A percentile compares a stretch with the other conserved stretches of the same genome.
Evolutionary conservation across 2,797 vertebrate genomes (phyloP).

Genomic region (Pitangus sulphuratus): DNA sequence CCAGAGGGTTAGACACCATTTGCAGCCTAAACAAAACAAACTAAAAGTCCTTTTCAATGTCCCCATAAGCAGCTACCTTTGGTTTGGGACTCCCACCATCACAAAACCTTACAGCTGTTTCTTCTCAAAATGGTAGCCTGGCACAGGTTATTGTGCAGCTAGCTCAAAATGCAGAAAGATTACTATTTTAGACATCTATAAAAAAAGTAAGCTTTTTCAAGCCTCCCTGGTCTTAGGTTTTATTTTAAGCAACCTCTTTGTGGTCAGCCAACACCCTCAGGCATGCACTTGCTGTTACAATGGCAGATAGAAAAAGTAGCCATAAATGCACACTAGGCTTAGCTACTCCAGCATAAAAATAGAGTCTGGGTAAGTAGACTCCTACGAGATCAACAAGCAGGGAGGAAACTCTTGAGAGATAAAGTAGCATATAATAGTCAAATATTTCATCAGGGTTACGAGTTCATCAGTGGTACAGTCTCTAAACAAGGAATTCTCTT

Average conservation of each 20-base stretch:
- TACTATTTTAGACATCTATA: background rate
- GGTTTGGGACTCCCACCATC: background rate
- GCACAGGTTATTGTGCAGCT: background rate
- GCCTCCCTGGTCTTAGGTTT: background rate
- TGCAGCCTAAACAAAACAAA: background rate
- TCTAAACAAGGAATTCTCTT: constrained; percentile 64
- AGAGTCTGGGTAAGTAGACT: background rate
- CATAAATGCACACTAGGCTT: background rate
- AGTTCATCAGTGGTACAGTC: constrained; percentile 28
- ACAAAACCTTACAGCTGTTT: background rate
- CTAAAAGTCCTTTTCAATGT: background rate
- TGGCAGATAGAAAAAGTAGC: background rate
- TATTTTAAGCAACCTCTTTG: background rate
- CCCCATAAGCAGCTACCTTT: background rate
- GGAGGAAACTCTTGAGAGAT: constrained; percentile 17
- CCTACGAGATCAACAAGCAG: background rate
- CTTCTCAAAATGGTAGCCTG: background rate
- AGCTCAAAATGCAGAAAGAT: background rate
- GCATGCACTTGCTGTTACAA: constrained; percentile 28
- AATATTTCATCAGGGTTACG: constrained; percentile 35
- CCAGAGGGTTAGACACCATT: background rate
- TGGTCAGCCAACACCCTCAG: background rate
- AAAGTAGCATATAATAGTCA: background rate
- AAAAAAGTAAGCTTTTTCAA: background rate
- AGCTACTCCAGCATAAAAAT: constrained; percentile 16